Base-by-base conservation (phyloP, 2,797 vertebrate species). In the Gymnothorax reevesii region DNA sequence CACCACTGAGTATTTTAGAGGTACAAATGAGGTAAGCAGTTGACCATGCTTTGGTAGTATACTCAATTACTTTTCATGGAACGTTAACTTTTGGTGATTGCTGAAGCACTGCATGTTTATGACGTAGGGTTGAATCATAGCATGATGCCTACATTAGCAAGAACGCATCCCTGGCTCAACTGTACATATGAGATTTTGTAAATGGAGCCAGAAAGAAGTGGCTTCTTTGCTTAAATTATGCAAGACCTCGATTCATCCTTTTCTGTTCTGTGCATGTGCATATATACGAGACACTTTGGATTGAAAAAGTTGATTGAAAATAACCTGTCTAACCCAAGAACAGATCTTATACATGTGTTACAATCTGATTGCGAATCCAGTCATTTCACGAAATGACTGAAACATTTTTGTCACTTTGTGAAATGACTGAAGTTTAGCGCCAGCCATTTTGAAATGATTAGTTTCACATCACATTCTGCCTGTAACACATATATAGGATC, bases 1-100 rank as follows among this genome's bases (percentile, higher is more conserved):
- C 86, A 85, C 84, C 83, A 77, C 79, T 87, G 87, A 87, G 85
- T 42, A 54, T 33, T 75, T 71, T 77, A 54, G 60, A 6, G 57
- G 55, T 64, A 15, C 57, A 15, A 13, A 42, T 12, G 6, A 42
- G 9, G 12, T 13, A 4, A 12, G 33, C 27, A 13, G 27, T 15
- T 25, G 7, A 25, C 7, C 22, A 20, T 22, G 17, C 62, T 64
- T 22, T 4, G 64, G 64, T 69, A 73, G 69, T 25, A 12, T 52
- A 49, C 17, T 77, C 12, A 7, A 49, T 77, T 42, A 17, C 49
- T 52, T 77, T 77, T 13, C 33, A n/a, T 1, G 12, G 17, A 77
- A 77, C 73, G n/a, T 17, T 13, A n/a, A 27, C 25, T 27, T 71
- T 71, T 27, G 8, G 8, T 25, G 33, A 42, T 13, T 3, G 12